phyloP scores from a whole-genome alignment of 2,797 vertebrate genomes.

The Dendrocincla fuliginosa region DNA sequence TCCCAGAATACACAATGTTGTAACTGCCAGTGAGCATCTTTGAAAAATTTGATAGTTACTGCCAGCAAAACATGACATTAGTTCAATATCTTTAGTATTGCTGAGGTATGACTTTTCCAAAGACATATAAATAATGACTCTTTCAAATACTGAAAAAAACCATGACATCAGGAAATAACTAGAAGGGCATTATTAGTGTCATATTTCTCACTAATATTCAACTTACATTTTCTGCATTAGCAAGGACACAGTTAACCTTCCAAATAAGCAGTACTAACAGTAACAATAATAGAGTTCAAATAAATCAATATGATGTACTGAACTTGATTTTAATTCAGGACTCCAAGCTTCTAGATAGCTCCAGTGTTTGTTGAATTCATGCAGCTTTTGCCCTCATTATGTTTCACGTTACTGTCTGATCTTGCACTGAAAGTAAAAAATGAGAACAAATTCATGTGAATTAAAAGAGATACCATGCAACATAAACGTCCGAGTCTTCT shows the following conservation, averaged over 20 bases:
- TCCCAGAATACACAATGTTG: background rate
- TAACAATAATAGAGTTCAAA: background rate
- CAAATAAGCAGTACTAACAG: background rate
- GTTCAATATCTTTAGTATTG: background rate
- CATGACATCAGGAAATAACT: background rate
- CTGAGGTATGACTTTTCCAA: background rate
- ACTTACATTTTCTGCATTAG: background rate
- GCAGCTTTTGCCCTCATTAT: background rate
- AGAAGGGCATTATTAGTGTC: background rate
- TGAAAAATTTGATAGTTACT: background rate
- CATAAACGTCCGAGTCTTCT: background rate
- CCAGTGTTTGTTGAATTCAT: background rate
- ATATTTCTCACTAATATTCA: background rate
- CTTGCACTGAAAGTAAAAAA: background rate
- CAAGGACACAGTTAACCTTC: background rate
- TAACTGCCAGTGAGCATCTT: background rate
- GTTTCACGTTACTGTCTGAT: constrained; percentile 2
- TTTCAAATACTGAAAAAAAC: background rate
- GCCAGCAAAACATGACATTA: background rate
- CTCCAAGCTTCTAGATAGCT: background rate
- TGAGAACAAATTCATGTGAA: background rate
- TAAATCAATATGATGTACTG: background rate
- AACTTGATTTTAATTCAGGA: background rate
- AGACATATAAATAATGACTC: background rate
- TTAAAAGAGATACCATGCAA: background rate